Percentiles rank a stretch among this genome's conserved stretches.
Conservation (phyloP, 2,888 invertebrate species). For the Mythimna ferrago region DNA sequence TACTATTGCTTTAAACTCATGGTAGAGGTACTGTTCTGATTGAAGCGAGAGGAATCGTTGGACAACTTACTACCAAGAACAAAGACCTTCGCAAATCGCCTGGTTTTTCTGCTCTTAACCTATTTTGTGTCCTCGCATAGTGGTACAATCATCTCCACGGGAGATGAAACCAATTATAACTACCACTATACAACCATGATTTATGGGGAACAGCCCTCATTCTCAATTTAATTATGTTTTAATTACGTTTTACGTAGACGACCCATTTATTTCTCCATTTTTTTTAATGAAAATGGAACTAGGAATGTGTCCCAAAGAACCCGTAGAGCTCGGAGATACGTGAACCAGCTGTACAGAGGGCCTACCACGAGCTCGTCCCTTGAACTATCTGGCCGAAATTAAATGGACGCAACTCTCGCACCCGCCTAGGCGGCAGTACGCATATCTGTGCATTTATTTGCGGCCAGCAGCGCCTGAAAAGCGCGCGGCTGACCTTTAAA, state of each 20-base stretch:
- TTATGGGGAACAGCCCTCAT: slow-evolving; percentile 43
- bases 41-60: too few species aligned
- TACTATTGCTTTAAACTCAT: too few species aligned
- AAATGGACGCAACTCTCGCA: too few species aligned
- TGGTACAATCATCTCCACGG: slow-evolving; percentile 55
- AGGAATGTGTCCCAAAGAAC: neutral
- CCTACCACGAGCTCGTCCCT: too few species aligned
- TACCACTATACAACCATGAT: slow-evolving; percentile 51
- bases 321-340: neutral
- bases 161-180: slow-evolving; percentile 62
- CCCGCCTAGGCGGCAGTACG: too few species aligned
- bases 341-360: too few species aligned
- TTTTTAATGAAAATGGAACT: neutral
- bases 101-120: slow-evolving; percentile 7
- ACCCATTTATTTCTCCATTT: neutral
- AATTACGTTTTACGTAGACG: slow-evolving; percentile 19
- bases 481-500: too few species aligned
- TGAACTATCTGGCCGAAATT: too few species aligned
- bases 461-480: too few species aligned
- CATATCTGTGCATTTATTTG: too few species aligned
- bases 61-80: neutral
- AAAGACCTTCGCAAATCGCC: neutral
- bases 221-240: slow-evolving; percentile 49
- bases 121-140: slow-evolving; percentile 13
- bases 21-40: too few species aligned